Conservation (phyloP, 2,113 vertebrate genomes). For the Raphicerus campestris region DNA sequence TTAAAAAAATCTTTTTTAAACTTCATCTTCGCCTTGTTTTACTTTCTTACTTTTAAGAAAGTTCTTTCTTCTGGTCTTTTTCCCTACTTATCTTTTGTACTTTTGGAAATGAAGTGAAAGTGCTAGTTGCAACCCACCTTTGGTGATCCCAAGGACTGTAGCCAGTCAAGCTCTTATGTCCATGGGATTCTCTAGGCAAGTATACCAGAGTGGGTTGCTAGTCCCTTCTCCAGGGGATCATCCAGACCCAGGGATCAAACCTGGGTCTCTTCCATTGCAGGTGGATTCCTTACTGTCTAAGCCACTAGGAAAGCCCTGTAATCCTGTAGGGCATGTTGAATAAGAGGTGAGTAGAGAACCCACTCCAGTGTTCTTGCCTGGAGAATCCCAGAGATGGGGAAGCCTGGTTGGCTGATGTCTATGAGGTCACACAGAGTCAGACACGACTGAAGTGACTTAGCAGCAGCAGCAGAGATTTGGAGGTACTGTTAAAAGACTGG, state of each 20-base stretch:
- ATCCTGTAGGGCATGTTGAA: neutral
- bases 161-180: neutral
- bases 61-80: neutral
- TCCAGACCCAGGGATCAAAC: neutral
- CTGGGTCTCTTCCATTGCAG: neutral
- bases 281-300: neutral
- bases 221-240: neutral
- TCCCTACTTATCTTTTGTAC: neutral
- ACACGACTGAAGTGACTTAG: too few species aligned
- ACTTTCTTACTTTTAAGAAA: neutral
- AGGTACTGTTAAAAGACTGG: neutral
- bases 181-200: neutral
- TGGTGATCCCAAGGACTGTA: neutral
- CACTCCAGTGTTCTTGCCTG: too few species aligned
- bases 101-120: neutral
- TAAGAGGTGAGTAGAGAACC: neutral
- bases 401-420: too few species aligned
- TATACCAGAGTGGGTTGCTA: neutral
- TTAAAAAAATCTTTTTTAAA: neutral
- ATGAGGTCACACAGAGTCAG: too few species aligned
- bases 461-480: neutral
- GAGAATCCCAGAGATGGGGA: too few species aligned
- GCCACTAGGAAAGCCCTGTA: neutral
- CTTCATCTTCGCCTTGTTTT: neutral
- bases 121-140: neutral